Conservation (phyloP, 1,140 invertebrate species). For the Hylyphantes graminicola region DNA sequence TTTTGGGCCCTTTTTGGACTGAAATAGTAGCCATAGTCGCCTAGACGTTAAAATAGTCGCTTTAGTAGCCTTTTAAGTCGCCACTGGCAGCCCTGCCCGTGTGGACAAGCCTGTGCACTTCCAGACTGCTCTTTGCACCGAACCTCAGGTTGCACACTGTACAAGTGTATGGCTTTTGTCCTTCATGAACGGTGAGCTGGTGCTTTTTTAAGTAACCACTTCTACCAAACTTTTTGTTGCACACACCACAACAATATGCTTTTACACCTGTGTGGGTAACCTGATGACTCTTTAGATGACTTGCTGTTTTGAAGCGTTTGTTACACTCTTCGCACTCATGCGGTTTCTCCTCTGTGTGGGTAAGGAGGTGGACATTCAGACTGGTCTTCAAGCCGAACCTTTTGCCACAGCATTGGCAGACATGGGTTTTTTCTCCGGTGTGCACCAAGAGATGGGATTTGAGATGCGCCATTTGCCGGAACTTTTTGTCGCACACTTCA, state of each 20-base stretch:
- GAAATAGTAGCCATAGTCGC: no score
- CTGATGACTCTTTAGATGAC: no score
- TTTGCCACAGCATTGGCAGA: no score
- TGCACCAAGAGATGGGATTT: not conserved
- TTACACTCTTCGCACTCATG: no score
- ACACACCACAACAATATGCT: no score
- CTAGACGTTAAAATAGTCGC: no score
- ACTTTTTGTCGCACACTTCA: not conserved
- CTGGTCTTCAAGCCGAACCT: no score
- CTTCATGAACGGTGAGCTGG: not conserved
- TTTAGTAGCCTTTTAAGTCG: no score
- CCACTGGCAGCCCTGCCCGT: no score
- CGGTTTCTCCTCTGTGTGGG: not conserved
- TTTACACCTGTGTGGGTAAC: no score
- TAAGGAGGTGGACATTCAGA: not conserved
- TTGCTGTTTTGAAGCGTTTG: no score
- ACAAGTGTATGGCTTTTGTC: not conserved
- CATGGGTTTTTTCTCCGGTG: not conserved
- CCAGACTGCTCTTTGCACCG: not conserved
- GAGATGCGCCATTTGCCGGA: not conserved
- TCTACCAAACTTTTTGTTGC: not conserved
- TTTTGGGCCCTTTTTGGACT: no score
- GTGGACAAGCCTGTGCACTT: not conserved
- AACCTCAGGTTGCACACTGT: not conserved
- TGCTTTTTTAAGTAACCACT: not conserved